These are phyloP conservation scores for Synergus laeviventris DNA, from an alignment of 2,888 invertebrate species.

Conservation along the genomic window DNA sequence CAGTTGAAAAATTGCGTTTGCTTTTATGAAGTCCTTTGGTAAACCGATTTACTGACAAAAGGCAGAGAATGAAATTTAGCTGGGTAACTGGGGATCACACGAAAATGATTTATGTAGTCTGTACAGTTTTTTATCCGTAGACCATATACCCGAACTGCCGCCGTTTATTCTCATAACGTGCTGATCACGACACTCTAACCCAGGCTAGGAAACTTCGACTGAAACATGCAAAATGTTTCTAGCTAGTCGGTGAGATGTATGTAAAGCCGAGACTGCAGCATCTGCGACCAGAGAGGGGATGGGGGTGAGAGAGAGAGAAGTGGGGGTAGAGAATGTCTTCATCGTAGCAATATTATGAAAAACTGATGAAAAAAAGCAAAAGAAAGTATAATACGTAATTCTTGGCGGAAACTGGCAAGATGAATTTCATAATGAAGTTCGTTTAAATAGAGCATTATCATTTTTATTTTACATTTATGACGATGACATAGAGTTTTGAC, in stretches of 20 bases:
- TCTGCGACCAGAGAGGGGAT: constrained; percentile 41
- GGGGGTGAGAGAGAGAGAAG: background rate
- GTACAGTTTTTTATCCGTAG: background rate
- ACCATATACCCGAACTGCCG: background rate
- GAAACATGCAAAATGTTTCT: constrained; percentile 7
- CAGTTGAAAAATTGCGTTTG: too few relatives aligned
- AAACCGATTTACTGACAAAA: too few relatives aligned
- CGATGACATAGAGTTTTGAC: background rate
- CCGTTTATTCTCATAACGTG: background rate
- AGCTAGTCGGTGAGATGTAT: constrained; percentile 23
- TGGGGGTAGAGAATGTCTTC: constrained; percentile 25
- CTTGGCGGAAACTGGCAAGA: background rate
- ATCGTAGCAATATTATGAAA: background rate
- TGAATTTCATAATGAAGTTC: background rate
- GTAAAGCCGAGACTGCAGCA: constrained; percentile 37
- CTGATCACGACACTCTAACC: background rate
- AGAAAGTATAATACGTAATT: constrained; percentile 6
- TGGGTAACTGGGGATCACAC: background rate
- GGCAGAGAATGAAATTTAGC: too few relatives aligned
- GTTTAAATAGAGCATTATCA: background rate
- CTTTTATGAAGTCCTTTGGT: too few relatives aligned
- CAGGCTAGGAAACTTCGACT: background rate
- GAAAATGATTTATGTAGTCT: background rate
- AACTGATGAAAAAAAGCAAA: background rate
- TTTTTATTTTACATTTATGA: background rate